phyloP scores from a whole-genome alignment of 2,113 vertebrate species.

The Equus przewalskii region DNA sequence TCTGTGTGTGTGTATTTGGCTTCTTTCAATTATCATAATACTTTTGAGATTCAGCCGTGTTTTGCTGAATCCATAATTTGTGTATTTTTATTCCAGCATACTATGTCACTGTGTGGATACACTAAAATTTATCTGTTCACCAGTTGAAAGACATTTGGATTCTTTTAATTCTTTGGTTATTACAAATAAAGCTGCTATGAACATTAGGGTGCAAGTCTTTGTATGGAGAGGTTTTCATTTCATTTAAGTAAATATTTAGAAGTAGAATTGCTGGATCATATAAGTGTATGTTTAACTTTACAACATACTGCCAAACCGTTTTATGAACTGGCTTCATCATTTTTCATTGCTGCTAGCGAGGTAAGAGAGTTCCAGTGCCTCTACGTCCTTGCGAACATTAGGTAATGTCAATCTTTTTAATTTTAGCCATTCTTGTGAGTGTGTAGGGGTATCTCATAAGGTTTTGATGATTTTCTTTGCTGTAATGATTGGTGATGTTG shows the following conservation, averaged over 20 bases:
- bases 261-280: not conserved
- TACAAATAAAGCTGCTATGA: slow-evolving; percentile 5
- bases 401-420: not conserved
- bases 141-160: not conserved
- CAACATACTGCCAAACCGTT: not conserved
- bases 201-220: not conserved
- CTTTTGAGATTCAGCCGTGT: not conserved
- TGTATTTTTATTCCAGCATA: not conserved
- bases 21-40: not conserved
- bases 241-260: slow-evolving; percentile 33
- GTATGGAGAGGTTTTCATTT: not conserved
- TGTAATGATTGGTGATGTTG: not conserved
- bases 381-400: not conserved
- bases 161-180: not conserved
- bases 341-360: slow-evolving; percentile 2
- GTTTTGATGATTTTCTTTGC: not conserved
- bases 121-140: not conserved
- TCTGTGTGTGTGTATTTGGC: not conserved
- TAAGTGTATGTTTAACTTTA: slow-evolving; percentile 6
- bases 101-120: not conserved
- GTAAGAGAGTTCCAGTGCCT: slow-evolving; percentile 32
- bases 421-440: not conserved
- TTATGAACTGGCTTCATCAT: not conserved
- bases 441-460: not conserved
- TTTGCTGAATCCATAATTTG: not conserved